Evolutionary conservation across 1,140 invertebrate species (phyloP).

Genomic region (Drosophila lowei): DNA sequence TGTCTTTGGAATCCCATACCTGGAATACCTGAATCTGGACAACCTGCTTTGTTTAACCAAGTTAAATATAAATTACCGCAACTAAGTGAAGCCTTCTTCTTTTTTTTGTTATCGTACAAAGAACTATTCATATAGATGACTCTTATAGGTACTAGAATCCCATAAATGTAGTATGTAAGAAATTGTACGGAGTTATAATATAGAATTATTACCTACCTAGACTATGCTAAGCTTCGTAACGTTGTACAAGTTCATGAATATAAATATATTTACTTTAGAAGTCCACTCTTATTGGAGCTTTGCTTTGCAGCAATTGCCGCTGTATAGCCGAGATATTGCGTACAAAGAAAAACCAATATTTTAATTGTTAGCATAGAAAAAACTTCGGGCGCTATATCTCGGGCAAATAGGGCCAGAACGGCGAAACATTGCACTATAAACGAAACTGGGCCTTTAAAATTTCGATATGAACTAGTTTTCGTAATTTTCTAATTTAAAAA

Average conservation of each 20-base stretch:
- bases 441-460: too few relatives aligned
- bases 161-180: constrained; percentile 23
- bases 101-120: constrained; percentile 60
- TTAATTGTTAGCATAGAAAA: too few relatives aligned
- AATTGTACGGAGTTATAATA: constrained; percentile 50
- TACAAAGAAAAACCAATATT: too few relatives aligned
- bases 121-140: constrained; percentile 24
- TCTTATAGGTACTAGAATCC: constrained; percentile 29
- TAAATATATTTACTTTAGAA: constrained; percentile 36
- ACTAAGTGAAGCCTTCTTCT: constrained; percentile 17
- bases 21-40: constrained; percentile 26
- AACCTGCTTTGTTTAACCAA: constrained; percentile 26
- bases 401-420: too few relatives aligned
- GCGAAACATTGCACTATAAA: too few relatives aligned
- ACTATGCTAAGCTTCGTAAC: constrained; percentile 48
- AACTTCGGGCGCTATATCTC: too few relatives aligned
- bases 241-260: constrained; percentile 50
- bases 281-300: background rate
- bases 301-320: constrained; percentile 1
- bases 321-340: too few relatives aligned
- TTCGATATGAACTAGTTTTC: too few relatives aligned
- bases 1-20: constrained; percentile 7
- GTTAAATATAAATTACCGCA: constrained; percentile 22
- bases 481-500: too few relatives aligned
- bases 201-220: constrained; percentile 56